Percentiles rank a stretch among this genome's conserved stretches.
Conservation (phyloP, 1,140 invertebrate genomes). For the Aleiodes sp. region DNA sequence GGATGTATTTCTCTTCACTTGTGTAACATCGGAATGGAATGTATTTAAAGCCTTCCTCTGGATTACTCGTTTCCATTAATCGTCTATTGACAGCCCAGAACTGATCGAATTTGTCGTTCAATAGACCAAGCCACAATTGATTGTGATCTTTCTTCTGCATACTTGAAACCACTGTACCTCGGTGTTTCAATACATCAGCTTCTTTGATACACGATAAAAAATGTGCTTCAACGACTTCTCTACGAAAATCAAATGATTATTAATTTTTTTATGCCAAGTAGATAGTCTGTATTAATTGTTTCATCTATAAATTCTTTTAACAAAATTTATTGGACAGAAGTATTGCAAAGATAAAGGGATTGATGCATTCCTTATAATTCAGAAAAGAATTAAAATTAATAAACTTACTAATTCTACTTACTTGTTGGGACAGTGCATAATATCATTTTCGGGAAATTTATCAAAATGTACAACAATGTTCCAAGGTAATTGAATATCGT, state of each 20-base stretch:
- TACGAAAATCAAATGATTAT: constrained; percentile 62
- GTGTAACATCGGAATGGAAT: constrained; percentile 92
- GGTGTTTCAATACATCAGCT: constrained; percentile 96
- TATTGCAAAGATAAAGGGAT: too few species aligned
- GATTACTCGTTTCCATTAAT: constrained; percentile 85
- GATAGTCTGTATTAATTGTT: too few species aligned
- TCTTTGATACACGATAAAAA: constrained; percentile 97
- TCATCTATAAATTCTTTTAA: too few species aligned
- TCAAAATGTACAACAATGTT: constrained; percentile 94
- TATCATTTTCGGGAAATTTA: constrained; percentile 83
- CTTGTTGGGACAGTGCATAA: constrained; percentile 83
- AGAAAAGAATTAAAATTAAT: neutral
- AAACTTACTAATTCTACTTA: constrained; percentile 56
- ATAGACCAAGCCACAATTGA: constrained; percentile 92
- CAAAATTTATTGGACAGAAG: too few species aligned
- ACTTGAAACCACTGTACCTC: constrained; percentile 86
- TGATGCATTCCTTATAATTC: too few species aligned
- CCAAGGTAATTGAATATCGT: constrained; percentile 88
- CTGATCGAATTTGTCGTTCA: constrained; percentile 98
- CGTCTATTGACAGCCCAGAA: constrained; percentile 97
- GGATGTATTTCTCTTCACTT: constrained; percentile 78
- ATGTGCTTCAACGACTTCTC: constrained; percentile 90
- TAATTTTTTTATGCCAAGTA: neutral
- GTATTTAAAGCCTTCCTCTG: constrained; percentile 86
- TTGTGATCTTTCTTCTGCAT: constrained; percentile 99